Percentiles rank a stretch among this genome's conserved stretches.
phyloP scores from a whole-genome alignment of 2,888 invertebrate genomes.

The Drosophila macrospina region DNA sequence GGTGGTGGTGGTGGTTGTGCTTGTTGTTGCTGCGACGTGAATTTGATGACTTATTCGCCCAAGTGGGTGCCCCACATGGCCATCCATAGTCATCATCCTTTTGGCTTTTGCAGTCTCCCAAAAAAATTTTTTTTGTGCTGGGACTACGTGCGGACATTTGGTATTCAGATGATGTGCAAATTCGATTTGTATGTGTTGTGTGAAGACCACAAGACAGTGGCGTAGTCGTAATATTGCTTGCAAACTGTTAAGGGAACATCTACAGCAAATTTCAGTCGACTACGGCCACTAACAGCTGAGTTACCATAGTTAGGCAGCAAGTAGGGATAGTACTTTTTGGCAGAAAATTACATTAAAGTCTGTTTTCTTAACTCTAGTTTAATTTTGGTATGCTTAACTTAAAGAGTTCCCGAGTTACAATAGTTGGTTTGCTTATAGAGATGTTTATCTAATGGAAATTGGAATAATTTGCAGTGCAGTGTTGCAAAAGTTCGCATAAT shows the following conservation, averaged over 20 bases:
- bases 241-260: not conserved
- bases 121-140: constrained; percentile 35
- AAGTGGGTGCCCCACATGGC: constrained; percentile 59
- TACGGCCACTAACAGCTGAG: constrained; percentile 8
- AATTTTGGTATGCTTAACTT: not conserved
- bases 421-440: not conserved
- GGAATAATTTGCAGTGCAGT: not conserved
- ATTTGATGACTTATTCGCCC: constrained; percentile 80
- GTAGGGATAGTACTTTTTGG: not conserved
- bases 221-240: constrained; percentile 29
- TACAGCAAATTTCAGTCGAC: not conserved
- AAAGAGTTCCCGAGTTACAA: constrained; percentile 5
- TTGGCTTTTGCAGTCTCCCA: constrained; percentile 46
- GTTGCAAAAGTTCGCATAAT: not conserved
- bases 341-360: rapidly evolving
- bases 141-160: constrained; percentile 83
- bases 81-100: constrained; percentile 59
- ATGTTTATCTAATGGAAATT: too few species aligned
- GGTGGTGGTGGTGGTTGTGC: constrained; percentile 51
- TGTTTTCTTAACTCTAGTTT: not conserved
- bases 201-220: constrained; percentile 50
- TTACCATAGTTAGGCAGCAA: not conserved
- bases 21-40: constrained; percentile 67
- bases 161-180: constrained; percentile 85
- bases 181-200: constrained; percentile 79